Evolutionary conservation across 2,797 vertebrate species (phyloP).

Genomic region (Microchirus variegatus): DNA sequence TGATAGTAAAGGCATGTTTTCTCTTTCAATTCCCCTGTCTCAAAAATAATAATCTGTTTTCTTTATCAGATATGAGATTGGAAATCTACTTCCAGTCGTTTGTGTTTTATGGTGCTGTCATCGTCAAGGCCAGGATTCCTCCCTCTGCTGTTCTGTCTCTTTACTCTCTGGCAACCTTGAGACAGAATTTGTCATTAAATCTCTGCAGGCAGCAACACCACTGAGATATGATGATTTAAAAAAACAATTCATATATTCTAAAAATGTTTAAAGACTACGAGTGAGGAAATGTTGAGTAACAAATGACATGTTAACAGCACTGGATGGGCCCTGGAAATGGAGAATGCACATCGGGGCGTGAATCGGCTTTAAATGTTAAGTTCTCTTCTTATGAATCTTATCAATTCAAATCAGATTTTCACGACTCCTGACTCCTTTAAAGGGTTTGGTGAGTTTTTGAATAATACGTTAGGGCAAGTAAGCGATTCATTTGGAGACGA

Average conservation of each 20-base stretch:
- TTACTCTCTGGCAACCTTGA: constrained; percentile 32
- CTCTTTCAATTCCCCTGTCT: background rate
- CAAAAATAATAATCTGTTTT: background rate
- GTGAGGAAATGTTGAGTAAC: too few species aligned
- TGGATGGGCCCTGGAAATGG: too few species aligned
- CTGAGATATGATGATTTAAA: constrained; percentile 15
- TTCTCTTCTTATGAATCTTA: too few species aligned
- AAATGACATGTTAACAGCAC: too few species aligned
- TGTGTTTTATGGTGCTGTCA: constrained; percentile 4
- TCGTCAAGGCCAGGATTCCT: constrained; percentile 21
- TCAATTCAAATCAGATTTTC: too few species aligned
- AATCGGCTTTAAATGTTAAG: too few species aligned
- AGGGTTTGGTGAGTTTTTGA: too few species aligned
- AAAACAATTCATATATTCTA: constrained; percentile 4
- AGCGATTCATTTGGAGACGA: too few species aligned
- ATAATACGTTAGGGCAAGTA: too few species aligned
- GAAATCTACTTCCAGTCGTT: constrained; percentile 8
- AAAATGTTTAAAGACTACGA: background rate
- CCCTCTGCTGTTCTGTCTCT: constrained; percentile 16
- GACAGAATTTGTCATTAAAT: constrained; percentile 28
- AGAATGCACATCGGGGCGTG: too few species aligned
- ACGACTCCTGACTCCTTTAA: too few species aligned
- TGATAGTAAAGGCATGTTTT: background rate
- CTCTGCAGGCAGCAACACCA: constrained; percentile 21
- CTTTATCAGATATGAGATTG: constrained; percentile 3